Evolutionary conservation across 1,140 invertebrate genomes (phyloP).

Genomic region (Frieseomelitta varia): DNA sequence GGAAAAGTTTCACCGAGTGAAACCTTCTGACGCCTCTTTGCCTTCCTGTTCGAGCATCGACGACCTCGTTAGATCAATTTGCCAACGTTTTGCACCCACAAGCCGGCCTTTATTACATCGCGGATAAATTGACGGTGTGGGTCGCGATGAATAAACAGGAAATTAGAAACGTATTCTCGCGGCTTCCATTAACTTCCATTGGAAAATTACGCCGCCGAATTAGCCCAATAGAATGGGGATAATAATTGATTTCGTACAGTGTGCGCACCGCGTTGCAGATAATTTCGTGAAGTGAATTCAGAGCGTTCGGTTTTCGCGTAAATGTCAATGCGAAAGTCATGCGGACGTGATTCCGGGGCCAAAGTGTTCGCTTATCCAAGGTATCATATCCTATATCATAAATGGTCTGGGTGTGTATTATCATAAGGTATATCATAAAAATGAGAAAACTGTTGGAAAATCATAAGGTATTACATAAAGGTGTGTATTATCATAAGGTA

Average conservation of each 20-base stretch:
- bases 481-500: too few species aligned
- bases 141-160: constrained; percentile 60
- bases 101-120: constrained; percentile 55
- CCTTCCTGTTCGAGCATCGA: constrained; percentile 51
- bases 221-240: neutral
- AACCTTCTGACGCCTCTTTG: constrained; percentile 43
- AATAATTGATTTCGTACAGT: neutral
- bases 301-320: neutral
- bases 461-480: too few species aligned
- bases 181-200: constrained; percentile 21
- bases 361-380: too few species aligned
- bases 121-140: constrained; percentile 57
- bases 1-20: constrained; percentile 64
- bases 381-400: too few species aligned
- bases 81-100: constrained; percentile 63
- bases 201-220: constrained; percentile 17
- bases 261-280: too few species aligned
- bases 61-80: constrained; percentile 67
- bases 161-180: constrained; percentile 62
- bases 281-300: neutral
- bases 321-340: neutral
- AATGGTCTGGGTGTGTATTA: too few species aligned
- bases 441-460: too few species aligned
- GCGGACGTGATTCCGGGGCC: too few species aligned
- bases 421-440: too few species aligned